Conservation (phyloP, 2,888 invertebrate species). For the Bibio marci region DNA sequence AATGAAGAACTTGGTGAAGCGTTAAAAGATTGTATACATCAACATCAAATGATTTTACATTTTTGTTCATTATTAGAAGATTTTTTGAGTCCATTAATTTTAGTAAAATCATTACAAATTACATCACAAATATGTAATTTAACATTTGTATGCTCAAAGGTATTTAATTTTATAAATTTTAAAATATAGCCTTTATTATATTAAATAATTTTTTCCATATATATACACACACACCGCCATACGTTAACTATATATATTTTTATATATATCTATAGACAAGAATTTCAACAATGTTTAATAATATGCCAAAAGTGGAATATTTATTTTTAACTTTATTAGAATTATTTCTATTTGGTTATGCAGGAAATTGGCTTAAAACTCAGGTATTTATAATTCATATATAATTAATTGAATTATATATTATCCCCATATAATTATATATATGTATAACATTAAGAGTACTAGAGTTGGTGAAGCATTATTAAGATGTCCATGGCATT, state of each 20-base stretch:
- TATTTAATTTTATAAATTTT: constrained; percentile 9
- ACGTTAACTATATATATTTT: no score
- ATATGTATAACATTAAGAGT: no score
- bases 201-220: background rate
- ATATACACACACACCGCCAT: no score
- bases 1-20: constrained; percentile 11
- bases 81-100: constrained; percentile 22
- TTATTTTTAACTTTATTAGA: constrained; percentile 18
- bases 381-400: constrained; percentile 4
- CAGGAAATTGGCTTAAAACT: constrained; percentile 16
- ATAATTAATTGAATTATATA: background rate
- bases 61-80: constrained; percentile 19
- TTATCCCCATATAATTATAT: constrained; percentile 6
- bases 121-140: constrained; percentile 22
- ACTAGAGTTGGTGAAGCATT: constrained; percentile 19
- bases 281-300: no score
- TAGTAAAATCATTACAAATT: constrained; percentile 21
- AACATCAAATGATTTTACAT: constrained; percentile 20
- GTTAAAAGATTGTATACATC: constrained; percentile 17
- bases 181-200: background rate
- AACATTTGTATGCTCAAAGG: constrained; percentile 22
- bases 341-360: constrained; percentile 22
- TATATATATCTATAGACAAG: no score
- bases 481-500: constrained; percentile 19
- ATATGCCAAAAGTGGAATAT: constrained; percentile 15